Conservation (phyloP, 1,140 invertebrate genomes). For the Chymomyza costata region DNA sequence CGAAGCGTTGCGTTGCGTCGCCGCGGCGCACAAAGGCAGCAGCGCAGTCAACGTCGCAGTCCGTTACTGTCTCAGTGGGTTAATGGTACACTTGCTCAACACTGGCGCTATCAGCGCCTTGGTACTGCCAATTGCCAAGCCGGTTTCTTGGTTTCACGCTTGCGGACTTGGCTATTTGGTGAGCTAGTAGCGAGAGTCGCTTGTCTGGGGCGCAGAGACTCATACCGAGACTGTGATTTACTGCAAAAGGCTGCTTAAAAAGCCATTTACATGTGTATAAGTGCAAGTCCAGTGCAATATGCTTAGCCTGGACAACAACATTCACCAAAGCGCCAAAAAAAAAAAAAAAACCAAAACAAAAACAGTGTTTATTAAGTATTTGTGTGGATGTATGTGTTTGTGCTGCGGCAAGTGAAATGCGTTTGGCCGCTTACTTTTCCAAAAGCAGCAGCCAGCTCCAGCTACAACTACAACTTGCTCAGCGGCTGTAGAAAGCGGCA, state of each 20-base stretch:
- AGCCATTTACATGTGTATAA: constrained; percentile 62
- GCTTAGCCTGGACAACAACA: constrained; percentile 33
- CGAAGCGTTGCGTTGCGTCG: neutral
- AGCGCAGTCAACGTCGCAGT: constrained; percentile 8
- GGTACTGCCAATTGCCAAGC: constrained; percentile 15
- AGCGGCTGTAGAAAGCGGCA: constrained; percentile 12
- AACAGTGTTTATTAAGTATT: no score
- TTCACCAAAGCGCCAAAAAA: constrained; percentile 33
- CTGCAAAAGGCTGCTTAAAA: constrained; percentile 56
- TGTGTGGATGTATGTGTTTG: neutral
- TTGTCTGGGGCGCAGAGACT: neutral
- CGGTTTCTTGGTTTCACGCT: constrained; percentile 28
- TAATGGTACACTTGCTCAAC: constrained; percentile 71
- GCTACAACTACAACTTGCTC: neutral
- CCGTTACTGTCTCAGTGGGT: constrained; percentile 73
- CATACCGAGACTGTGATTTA: no score
- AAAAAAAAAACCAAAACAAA: constrained; percentile 22
- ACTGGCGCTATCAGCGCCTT: constrained; percentile 1
- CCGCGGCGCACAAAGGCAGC: neutral
- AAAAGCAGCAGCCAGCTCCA: constrained; percentile 32
- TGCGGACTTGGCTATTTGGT: constrained; percentile 9
- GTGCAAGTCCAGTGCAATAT: constrained; percentile 35
- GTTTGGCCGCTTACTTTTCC: constrained; percentile 64
- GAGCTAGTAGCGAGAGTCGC: neutral
- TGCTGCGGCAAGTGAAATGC: constrained; percentile 67